Conservation (phyloP, 2,888 invertebrate species). For the Tridacna crocea region DNA sequence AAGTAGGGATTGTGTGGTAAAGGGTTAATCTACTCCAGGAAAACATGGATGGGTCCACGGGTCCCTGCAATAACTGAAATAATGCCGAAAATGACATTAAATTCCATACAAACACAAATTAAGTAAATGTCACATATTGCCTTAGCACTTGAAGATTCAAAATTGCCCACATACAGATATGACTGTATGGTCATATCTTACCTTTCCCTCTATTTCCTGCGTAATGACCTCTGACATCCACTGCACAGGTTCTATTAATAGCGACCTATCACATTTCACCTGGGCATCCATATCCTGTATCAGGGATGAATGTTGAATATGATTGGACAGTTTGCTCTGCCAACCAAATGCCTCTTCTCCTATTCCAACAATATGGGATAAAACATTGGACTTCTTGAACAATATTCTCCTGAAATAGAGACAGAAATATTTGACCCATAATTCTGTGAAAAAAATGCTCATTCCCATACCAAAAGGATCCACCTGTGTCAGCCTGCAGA, state of each 20-base stretch:
- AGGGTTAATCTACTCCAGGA: no score
- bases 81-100: no score
- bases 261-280: conserved; percentile 88
- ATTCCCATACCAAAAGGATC: no score
- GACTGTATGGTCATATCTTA: conserved; percentile 82
- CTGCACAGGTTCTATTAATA: conserved; percentile 94
- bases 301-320: conserved; percentile 32
- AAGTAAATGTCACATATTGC: no score
- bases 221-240: conserved; percentile 93
- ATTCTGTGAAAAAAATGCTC: no score
- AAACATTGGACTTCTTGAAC: conserved; percentile 91
- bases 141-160: no score
- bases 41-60: no score
- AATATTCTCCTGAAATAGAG: neutral
- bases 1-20: no score
- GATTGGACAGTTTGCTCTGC: conserved; percentile 69
- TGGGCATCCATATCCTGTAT: conserved; percentile 15
- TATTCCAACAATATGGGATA: conserved; percentile 88
- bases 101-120: no score
- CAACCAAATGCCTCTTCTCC: conserved; percentile 82
- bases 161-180: no score
- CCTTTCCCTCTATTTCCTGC: conserved; percentile 90
- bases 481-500: no score
- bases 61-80: no score
- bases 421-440: neutral